Percentiles rank a stretch among this genome's conserved stretches.
These are phyloP conservation scores for Panthera uncia DNA, from an alignment of 2,113 vertebrate species.

Conservation along the genomic window DNA sequence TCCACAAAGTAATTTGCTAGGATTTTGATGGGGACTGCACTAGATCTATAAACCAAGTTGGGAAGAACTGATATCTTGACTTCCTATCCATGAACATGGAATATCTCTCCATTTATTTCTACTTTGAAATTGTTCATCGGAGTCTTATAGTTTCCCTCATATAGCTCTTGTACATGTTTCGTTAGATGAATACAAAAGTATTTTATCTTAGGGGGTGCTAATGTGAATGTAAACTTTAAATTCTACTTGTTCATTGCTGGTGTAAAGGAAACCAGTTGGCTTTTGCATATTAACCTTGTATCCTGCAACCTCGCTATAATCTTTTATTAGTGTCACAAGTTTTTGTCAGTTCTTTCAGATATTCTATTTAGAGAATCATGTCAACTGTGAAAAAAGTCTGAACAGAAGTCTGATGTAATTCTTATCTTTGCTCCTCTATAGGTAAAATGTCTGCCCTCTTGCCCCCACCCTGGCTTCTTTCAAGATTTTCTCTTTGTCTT, in stretches of 20 bases:
- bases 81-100: neutral
- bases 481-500: neutral
- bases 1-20: neutral
- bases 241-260: neutral
- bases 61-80: neutral
- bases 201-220: neutral
- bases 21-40: neutral
- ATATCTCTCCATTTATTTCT: neutral
- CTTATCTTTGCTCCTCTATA: neutral
- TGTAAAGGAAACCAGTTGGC: neutral
- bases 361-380: neutral
- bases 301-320: neutral
- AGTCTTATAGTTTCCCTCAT: neutral
- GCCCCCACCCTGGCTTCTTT: neutral
- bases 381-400: neutral
- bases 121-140: neutral
- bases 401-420: neutral
- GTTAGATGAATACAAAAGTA: neutral
- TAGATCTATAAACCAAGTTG: neutral
- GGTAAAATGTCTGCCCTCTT: neutral
- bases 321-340: neutral
- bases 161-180: neutral
- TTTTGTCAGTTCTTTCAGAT: neutral
- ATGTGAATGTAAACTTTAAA: neutral
- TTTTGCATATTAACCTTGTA: neutral